These are phyloP conservation scores for Hippasteria phrygiana DNA, from an alignment of 53 echinoderm and acorn worm genomes.

Conservation along the genomic window DNA sequence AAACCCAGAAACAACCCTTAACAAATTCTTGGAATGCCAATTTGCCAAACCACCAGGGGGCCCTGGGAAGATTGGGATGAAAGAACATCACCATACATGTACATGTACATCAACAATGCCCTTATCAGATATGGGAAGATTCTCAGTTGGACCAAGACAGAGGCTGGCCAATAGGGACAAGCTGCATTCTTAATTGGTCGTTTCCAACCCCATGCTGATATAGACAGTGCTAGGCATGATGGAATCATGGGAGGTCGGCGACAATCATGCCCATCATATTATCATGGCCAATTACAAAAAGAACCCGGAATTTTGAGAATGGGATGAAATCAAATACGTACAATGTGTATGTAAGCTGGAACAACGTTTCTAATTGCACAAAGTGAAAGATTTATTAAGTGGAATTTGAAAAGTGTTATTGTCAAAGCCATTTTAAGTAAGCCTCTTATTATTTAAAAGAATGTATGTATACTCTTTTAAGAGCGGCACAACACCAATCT, in stretches of 20 bases:
- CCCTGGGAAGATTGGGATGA: not conserved
- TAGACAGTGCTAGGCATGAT: not conserved
- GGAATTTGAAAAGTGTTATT: not conserved
- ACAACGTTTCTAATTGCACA: no score
- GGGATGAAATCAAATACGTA: not conserved
- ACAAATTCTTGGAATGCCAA: constrained; percentile 35
- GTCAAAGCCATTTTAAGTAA: no score
- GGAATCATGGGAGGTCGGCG: constrained; percentile 4
- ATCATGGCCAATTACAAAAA: constrained; percentile 20
- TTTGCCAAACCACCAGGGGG: not conserved
- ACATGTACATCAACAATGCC: not conserved
- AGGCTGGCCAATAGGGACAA: not conserved
- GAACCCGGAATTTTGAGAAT: not conserved
- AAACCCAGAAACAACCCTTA: not conserved
- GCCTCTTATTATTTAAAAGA: no score
- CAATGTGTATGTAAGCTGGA: no score
- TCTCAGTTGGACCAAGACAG: not conserved
- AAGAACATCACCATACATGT: not conserved
- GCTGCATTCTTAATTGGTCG: not conserved
- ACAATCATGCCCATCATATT: constrained; percentile 15
- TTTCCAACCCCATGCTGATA: constrained; percentile 52
- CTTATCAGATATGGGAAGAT: no score
- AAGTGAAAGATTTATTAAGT: not conserved
- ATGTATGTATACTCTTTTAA: no score
- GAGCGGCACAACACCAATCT: no score